Conservation (phyloP, 2,797 vertebrate species). For the Propithecus deckenii region DNA sequence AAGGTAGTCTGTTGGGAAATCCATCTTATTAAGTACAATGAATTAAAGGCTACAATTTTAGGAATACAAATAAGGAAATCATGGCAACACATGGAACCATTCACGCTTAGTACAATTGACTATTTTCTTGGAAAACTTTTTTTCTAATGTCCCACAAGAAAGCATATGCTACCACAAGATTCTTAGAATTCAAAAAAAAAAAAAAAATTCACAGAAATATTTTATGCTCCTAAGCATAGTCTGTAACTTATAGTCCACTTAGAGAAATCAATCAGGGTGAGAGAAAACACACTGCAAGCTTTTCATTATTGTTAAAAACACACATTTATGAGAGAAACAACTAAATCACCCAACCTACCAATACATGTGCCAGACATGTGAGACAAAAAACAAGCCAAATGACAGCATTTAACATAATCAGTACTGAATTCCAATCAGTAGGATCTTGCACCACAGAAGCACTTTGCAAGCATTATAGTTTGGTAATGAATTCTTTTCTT, state of each 20-base stretch:
- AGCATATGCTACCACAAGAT: not conserved
- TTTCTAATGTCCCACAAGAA: not conserved
- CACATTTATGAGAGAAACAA: conserved; percentile 30
- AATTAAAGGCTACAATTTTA: not conserved
- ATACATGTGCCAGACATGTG: not conserved
- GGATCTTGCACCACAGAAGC: not conserved
- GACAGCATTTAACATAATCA: conserved; percentile 23
- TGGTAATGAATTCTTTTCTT: conserved; percentile 35
- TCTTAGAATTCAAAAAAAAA: conserved; percentile 10
- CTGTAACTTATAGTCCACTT: not conserved
- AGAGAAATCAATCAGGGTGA: not conserved
- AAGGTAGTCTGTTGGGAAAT: not conserved
- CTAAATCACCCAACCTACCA: not conserved
- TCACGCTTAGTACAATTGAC: not conserved
- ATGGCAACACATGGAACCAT: not conserved
- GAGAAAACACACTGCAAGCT: not conserved
- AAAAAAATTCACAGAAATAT: not conserved
- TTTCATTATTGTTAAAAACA: conserved; percentile 32
- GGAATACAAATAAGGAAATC: not conserved
- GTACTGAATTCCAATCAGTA: not conserved
- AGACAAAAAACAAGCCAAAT: conserved; percentile 38
- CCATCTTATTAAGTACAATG: not conserved
- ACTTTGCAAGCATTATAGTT: conserved; percentile 51
- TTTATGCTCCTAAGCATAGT: not conserved
- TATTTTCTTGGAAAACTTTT: not conserved